A percentile compares a stretch with the other conserved stretches of the same genome.
These are phyloP conservation scores for Cephus pulcher DNA, from an alignment of 2,888 invertebrate species.

Conservation along the genomic window DNA sequence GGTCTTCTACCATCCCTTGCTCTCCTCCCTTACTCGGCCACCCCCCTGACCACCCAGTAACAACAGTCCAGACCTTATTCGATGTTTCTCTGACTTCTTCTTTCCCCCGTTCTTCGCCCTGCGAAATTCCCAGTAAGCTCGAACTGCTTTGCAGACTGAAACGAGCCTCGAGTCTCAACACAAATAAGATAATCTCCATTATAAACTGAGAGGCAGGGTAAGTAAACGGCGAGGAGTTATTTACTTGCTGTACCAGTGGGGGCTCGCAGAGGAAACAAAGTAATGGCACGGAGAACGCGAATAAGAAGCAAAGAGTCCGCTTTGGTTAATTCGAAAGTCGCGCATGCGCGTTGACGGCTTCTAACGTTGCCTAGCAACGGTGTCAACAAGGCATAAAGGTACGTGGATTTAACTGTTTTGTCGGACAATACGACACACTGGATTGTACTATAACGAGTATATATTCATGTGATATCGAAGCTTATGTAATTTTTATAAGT, in stretches of 20 bases:
- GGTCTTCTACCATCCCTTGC: constrained; percentile 5
- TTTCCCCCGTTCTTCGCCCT: constrained; percentile 6
- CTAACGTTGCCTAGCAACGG: neutral
- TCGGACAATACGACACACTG: too few relatives aligned
- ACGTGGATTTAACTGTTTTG: too few relatives aligned
- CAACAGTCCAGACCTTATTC: neutral
- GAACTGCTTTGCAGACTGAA: constrained; percentile 25
- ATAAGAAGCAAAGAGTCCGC: constrained; percentile 47
- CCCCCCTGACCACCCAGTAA: neutral
- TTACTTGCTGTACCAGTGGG: constrained; percentile 48
- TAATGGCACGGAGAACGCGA: constrained; percentile 55
- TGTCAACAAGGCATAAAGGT: neutral
- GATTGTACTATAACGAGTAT: neutral
- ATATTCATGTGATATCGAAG: neutral
- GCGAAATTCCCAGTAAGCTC: constrained; percentile 5
- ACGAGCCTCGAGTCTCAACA: constrained; percentile 47
- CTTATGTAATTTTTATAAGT: neutral
- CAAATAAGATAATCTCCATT: constrained; percentile 66
- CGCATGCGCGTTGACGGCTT: constrained; percentile 33
- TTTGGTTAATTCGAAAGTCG: constrained; percentile 25
- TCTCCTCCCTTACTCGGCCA: neutral
- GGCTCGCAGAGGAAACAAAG: constrained; percentile 49
- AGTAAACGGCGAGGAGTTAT: constrained; percentile 62
- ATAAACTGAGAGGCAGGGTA: constrained; percentile 60
- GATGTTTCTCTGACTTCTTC: constrained; percentile 6